Base-by-base conservation (phyloP, 2,888 invertebrate species). In the Myathropa florea region DNA sequence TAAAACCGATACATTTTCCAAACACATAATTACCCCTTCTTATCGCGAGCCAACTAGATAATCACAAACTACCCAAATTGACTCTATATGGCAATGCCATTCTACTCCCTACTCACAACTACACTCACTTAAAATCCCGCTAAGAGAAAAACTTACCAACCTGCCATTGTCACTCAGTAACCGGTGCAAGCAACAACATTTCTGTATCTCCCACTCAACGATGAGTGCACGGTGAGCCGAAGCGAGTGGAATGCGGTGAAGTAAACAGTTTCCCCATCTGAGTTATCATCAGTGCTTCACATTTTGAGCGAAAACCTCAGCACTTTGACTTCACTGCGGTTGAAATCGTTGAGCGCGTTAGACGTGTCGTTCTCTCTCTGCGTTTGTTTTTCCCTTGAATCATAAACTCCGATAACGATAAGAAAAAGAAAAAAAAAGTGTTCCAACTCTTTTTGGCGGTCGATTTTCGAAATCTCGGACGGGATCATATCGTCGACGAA, bases 381-480 rank as follows among this genome's bases (percentile, higher is more conserved):
- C 18, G 10, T 60, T 23, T 57, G 1, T 60, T 67, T 9, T 53
- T 33, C 61, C 26, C 24, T 57, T 24, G 24, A 57, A 23, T 57
- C 24, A 21, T 33, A 24, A 21, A 26, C 4, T 30, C 78, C 68
- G 71, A 83, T 75, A 78, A 70, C 78, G 82, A 75, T 75, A 73
- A 63, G 36, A 80, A 73, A 63, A 55, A 4, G 23, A 59, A 26
- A 60, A 65, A 4, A 21, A 59, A 26, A 60, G 61, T 10, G 7
- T 70, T n/a, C 18, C 46, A 14, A 10, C 10, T 57, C 14, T 46
- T 82, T 82, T 86, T 86, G 78, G 86, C 86, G 86, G 86, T 86
- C 21, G 70, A 79, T 73, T 70, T 55, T 61, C 68, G 63, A 82
- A 81, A 73, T 55, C 53, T 82, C 76, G 68, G 68, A 53, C 82